Base-by-base conservation (phyloP, 2,888 invertebrate genomes). In the Troides oblongomaculatus region DNA sequence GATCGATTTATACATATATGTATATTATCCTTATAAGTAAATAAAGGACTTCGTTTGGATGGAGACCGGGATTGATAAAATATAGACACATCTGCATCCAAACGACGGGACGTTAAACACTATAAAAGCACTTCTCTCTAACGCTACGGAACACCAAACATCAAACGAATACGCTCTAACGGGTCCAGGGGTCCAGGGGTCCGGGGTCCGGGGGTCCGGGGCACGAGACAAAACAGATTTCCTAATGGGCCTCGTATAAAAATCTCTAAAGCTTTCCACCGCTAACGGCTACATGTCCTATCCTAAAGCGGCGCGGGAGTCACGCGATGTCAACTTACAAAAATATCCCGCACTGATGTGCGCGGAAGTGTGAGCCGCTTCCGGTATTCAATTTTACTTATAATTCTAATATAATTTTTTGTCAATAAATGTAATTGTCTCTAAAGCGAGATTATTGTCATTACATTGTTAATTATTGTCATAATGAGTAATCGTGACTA, bases 91-190 rank as follows among this genome's bases (percentile, higher is more conserved):
- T 73, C 77, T 74, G 73, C 76, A 76, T 78, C 76, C 76, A 74
- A 79, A 72, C 76, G 75, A 78, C 77, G 74, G 72, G 75, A 74
- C 72, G 78, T 75, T 80, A 81, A 30, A 77, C 74, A 85, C 89
- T 90, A 90, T 86, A 87, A 89, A 92, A 91, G 90, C 90, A 90
- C 89, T 91, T 89, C 81, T 80, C 79, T 78, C 90, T 91, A 90
- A 81, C 68, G 75, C 84, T 87, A 87, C 90, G 78, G 83, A 21
- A 92, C 91, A 92, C 78, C 90, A 87, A 92, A 91, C 91, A 89
- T 87, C 86, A 90, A 91, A 90, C 84, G 84, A 91, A 89, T 82
- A 79, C 73, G 76, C 75, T 79, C 79, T 78, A 76, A 73, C 72
- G 72, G 71, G 66, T 75, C 72, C 73, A 74, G 64, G 76, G 74